Conservation (phyloP, 2,113 vertebrate genomes). For the Amphilophus citrinellus region DNA sequence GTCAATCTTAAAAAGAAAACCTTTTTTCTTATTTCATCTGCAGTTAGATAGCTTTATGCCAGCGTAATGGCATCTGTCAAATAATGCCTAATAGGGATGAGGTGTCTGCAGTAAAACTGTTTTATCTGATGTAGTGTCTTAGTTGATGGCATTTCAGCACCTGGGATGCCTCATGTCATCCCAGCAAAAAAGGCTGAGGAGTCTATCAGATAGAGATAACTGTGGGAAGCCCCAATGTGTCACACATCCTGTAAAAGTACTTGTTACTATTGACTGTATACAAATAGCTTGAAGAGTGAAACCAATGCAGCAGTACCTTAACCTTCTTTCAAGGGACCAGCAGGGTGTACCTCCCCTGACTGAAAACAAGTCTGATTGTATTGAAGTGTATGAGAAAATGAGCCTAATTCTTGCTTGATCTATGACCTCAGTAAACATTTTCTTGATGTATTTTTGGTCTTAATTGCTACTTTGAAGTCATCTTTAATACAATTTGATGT, state of each 20-base stretch:
- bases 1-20: not conserved
- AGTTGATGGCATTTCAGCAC: not conserved
- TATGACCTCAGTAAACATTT: not conserved
- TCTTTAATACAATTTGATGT: not conserved
- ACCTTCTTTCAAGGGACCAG: rapidly evolving
- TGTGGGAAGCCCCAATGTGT: not conserved
- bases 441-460: too few relatives aligned
- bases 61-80: not conserved
- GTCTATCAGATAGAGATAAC: not conserved
- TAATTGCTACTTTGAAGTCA: not conserved
- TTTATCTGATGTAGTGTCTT: constrained; percentile 2
- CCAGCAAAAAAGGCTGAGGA: not conserved
- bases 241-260: not conserved
- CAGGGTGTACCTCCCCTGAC: not conserved
- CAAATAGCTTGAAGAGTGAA: not conserved
- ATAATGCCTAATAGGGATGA: not conserved
- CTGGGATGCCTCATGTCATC: not conserved
- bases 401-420: not conserved
- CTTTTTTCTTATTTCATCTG: not conserved
- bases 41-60: not conserved
- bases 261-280: not conserved
- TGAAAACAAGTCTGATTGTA: not conserved
- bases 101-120: not conserved
- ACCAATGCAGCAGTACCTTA: not conserved
- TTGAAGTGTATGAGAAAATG: not conserved